A percentile compares a stretch with the other conserved stretches of the same genome.
Evolutionary conservation across 2,888 invertebrate genomes (phyloP).

Genomic region (Dermolepida albohirtum): DNA sequence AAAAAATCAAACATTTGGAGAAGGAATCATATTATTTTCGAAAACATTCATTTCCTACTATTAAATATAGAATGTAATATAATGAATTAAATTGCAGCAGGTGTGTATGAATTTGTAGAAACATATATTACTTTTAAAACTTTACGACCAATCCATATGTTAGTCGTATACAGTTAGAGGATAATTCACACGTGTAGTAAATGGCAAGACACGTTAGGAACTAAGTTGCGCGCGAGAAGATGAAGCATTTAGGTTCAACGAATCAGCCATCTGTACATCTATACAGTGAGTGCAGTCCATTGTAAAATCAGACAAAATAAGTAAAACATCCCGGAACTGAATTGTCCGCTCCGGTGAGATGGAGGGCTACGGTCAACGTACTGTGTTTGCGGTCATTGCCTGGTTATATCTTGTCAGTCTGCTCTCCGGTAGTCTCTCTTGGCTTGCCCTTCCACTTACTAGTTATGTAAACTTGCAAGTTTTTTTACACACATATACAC

Average conservation of each 20-base stretch:
- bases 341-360: constrained; percentile 60
- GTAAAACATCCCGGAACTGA: constrained; percentile 56
- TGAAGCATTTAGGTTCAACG: constrained; percentile 37
- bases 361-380: constrained; percentile 59
- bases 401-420: constrained; percentile 59
- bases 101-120: no score
- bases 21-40: no score
- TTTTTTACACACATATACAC: constrained; percentile 25
- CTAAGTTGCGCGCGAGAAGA: constrained; percentile 4
- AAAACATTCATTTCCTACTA: no score
- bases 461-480: constrained; percentile 40
- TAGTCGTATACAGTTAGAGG: not conserved
- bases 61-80: no score
- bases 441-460: constrained; percentile 49
- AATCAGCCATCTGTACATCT: constrained; percentile 28
- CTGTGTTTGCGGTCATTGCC: constrained; percentile 60
- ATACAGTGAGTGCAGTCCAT: constrained; percentile 40
- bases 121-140: no score
- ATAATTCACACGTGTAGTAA: constrained; percentile 2
- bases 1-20: no score
- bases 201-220: constrained; percentile 7
- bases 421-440: constrained; percentile 52
- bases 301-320: constrained; percentile 46
- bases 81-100: no score
- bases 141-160: not conserved